Percentiles rank a stretch among this genome's conserved stretches.
These are phyloP conservation scores for Papilio polytes DNA, from an alignment of 1,140 invertebrate genomes.

Conservation along the genomic window DNA sequence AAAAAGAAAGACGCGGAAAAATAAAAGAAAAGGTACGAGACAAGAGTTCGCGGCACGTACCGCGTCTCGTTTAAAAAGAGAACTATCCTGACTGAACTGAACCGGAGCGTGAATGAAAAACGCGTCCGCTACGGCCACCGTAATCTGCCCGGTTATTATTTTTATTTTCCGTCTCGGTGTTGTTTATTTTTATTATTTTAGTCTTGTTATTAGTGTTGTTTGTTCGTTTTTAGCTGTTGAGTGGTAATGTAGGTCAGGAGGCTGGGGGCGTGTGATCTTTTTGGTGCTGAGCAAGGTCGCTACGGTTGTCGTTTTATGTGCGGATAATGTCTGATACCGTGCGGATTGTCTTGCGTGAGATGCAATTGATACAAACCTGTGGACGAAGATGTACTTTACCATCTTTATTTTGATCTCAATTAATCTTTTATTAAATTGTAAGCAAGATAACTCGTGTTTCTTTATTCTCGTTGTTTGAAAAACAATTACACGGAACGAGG, in stretches of 20 bases:
- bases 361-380: neutral
- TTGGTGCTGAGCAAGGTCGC: slow-evolving; percentile 78
- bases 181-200: slow-evolving; percentile 72
- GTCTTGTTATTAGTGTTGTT: slow-evolving; percentile 75
- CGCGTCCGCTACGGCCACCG: slow-evolving; percentile 70
- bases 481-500: too few species aligned
- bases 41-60: slow-evolving; percentile 74
- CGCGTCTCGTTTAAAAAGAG: slow-evolving; percentile 76
- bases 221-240: slow-evolving; percentile 66
- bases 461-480: too few species aligned
- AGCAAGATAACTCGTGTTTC: too few species aligned
- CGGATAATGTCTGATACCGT: slow-evolving; percentile 39
- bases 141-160: slow-evolving; percentile 79
- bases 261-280: slow-evolving; percentile 63
- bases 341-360: neutral
- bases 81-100: slow-evolving; percentile 63
- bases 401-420: neutral
- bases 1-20: slow-evolving; percentile 69
- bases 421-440: neutral
- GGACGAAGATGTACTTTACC: neutral
- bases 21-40: slow-evolving; percentile 67
- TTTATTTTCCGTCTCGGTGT: slow-evolving; percentile 69
- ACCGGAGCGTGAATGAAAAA: slow-evolving; percentile 81
- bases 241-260: slow-evolving; percentile 80
- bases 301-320: slow-evolving; percentile 56